These are phyloP conservation scores for Rynchops niger DNA, from an alignment of 2,113 vertebrate species.

Conservation along the genomic window DNA sequence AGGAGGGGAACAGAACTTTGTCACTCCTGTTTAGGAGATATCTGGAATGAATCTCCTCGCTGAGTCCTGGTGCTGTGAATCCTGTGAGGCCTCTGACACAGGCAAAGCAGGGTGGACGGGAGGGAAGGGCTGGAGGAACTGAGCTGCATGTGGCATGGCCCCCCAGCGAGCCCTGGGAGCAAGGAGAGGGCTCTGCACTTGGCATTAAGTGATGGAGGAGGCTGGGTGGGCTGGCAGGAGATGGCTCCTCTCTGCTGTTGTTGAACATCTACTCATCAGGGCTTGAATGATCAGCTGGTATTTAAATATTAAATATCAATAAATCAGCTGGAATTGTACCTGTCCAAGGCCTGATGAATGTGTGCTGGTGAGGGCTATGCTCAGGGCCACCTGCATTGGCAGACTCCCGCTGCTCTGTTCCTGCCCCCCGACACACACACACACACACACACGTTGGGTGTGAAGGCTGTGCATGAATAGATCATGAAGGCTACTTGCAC, in stretches of 20 bases:
- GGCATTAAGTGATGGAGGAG: neutral
- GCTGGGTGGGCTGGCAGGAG: neutral
- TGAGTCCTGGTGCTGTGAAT: neutral
- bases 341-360: neutral
- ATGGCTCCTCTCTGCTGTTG: neutral
- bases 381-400: neutral
- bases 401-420: neutral
- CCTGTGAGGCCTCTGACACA: neutral
- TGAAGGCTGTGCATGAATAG: neutral
- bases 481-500: neutral
- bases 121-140: neutral
- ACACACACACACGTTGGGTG: neutral
- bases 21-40: neutral
- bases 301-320: constrained; percentile 55
- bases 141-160: neutral
- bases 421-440: rapidly evolving
- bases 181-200: neutral
- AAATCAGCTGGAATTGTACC: constrained; percentile 27
- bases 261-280: neutral
- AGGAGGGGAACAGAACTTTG: neutral
- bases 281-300: neutral
- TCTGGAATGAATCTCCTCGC: neutral
- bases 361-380: neutral
- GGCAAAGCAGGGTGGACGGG: neutral
- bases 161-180: rapidly evolving